Conservation (phyloP, 2,113 vertebrate species). For the Pogona vitticeps region DNA sequence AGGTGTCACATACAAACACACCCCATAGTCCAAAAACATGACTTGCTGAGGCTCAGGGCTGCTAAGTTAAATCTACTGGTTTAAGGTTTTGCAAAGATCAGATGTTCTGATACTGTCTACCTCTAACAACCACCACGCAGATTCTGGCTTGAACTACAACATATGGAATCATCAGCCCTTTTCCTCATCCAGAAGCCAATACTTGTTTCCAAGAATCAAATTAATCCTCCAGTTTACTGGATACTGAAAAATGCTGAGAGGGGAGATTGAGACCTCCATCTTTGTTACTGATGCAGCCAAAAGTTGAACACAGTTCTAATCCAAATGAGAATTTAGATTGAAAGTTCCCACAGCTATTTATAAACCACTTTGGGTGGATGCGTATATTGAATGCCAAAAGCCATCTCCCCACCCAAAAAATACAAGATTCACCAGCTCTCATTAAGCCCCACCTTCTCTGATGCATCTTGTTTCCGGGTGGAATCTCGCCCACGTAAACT, state of each 20-base stretch:
- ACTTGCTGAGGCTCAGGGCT: background rate
- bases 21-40: background rate
- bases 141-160: background rate
- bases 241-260: background rate
- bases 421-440: conserved; percentile 22
- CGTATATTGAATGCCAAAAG: conserved; percentile 8
- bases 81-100: background rate
- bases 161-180: background rate
- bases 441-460: conserved; percentile 89
- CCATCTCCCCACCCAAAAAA: conserved; percentile 40
- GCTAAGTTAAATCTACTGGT: background rate
- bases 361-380: background rate
- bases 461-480: conserved; percentile 93
- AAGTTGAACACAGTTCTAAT: background rate
- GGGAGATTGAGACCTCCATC: conserved; percentile 9
- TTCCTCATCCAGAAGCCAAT: background rate
- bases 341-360: background rate
- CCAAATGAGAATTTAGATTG: background rate
- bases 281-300: background rate
- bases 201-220: background rate
- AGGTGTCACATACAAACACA: background rate
- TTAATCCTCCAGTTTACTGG: background rate
- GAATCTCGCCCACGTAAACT: conserved; percentile 96
- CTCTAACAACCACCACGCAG: background rate
- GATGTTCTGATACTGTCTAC: background rate